Evolutionary conservation across 2,113 vertebrate species (phyloP).

Genomic region (Egretta garzetta): DNA sequence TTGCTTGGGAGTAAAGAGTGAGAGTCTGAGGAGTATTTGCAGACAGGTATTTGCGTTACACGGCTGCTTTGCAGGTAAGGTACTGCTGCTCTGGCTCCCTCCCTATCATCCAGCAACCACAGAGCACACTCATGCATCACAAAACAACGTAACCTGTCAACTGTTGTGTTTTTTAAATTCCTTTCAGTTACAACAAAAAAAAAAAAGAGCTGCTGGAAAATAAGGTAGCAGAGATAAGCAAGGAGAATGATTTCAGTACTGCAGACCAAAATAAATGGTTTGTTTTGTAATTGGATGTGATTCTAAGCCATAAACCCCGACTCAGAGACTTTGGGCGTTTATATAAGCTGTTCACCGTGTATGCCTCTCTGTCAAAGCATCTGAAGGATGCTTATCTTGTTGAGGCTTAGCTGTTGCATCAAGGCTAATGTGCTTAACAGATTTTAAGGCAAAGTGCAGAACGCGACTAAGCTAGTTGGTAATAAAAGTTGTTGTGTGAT

Average conservation of each 20-base stretch:
- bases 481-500: background rate
- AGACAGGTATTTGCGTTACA: background rate
- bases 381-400: background rate
- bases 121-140: background rate
- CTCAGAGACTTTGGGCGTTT: background rate
- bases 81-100: background rate
- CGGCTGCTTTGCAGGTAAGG: background rate
- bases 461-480: fast-evolving
- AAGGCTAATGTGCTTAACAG: background rate
- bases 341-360: background rate
- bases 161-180: background rate
- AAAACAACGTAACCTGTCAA: background rate
- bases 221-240: background rate
- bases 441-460: background rate
- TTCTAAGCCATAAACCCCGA: background rate
- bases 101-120: fast-evolving
- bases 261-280: background rate
- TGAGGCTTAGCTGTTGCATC: background rate
- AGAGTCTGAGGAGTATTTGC: background rate
- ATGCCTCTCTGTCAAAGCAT: background rate
- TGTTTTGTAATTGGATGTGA: background rate
- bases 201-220: background rate
- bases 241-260: background rate
- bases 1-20: background rate
- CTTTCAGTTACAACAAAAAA: background rate